Evolutionary conservation across 2,888 invertebrate species (phyloP).

Genomic region (Buathra laborator): DNA sequence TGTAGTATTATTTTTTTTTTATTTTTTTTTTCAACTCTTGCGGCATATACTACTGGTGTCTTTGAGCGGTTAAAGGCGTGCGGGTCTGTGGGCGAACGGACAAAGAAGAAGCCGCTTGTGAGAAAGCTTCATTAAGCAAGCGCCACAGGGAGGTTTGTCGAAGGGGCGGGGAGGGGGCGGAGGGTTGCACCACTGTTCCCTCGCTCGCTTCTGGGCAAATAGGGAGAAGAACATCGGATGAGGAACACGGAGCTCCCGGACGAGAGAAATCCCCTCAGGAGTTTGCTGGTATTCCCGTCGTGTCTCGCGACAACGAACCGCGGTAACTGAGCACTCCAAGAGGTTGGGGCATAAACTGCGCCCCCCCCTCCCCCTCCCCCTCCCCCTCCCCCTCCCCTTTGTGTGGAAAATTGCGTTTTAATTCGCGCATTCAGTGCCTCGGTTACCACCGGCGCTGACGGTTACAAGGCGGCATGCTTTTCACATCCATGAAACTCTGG

Average conservation of each 20-base stretch:
- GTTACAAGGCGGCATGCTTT: slow-evolving; percentile 40
- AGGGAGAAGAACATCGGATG: slow-evolving; percentile 56
- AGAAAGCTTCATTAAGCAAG: slow-evolving; percentile 83
- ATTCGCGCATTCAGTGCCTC: slow-evolving; percentile 83
- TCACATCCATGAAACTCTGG: slow-evolving; percentile 41
- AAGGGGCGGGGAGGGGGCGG: slow-evolving; percentile 7
- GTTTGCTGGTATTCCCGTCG: slow-evolving; percentile 33
- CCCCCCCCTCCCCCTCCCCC: neutral
- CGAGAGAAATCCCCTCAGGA: slow-evolving; percentile 2
- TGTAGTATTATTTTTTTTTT: slow-evolving; percentile 24
- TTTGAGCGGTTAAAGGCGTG: slow-evolving; percentile 54
- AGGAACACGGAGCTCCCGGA: slow-evolving; percentile 54
- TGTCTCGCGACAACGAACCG: slow-evolving; percentile 64
- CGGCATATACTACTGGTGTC: slow-evolving; percentile 57
- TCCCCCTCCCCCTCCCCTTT: slow-evolving; percentile 75
- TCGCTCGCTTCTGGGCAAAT: slow-evolving; percentile 60
- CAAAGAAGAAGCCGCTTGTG: slow-evolving; percentile 78
- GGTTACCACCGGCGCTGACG: slow-evolving; percentile 71
- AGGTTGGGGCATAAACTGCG: slow-evolving; percentile 82
- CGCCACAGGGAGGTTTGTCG: slow-evolving; percentile 73
- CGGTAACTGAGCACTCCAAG: slow-evolving; percentile 61
- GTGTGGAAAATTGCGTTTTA: slow-evolving; percentile 85
- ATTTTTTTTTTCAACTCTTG: slow-evolving; percentile 38
- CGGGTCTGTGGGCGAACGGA: slow-evolving; percentile 70
- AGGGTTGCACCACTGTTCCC: slow-evolving; percentile 39